Percentiles rank a stretch among this genome's conserved stretches.
These are phyloP conservation scores for Pseudocheirus occidentalis DNA, from an alignment of 2,797 vertebrate species.

Conservation along the genomic window DNA sequence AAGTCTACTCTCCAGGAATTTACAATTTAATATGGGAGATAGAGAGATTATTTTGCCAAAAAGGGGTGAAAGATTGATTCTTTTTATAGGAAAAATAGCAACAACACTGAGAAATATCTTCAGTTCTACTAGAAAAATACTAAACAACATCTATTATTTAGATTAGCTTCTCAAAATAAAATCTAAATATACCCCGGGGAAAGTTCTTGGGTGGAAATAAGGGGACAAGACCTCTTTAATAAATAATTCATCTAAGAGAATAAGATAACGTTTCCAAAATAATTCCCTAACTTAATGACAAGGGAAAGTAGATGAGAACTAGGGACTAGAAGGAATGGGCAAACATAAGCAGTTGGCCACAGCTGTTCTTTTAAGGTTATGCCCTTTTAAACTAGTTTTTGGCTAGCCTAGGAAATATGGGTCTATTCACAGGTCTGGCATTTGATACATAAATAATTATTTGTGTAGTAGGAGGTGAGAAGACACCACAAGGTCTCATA, in stretches of 20 bases:
- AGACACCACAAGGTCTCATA: neutral
- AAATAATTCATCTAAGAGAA: slow-evolving; percentile 60
- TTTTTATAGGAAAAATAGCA: neutral
- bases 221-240: slow-evolving; percentile 43
- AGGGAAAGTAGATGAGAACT: slow-evolving; percentile 36
- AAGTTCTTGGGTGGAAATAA: neutral
- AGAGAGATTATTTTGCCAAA: neutral
- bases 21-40: slow-evolving; percentile 16
- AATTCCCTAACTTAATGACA: slow-evolving; percentile 45
- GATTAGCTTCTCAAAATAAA: slow-evolving; percentile 42
- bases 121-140: neutral
- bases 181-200: slow-evolving; percentile 47
- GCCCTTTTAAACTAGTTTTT: slow-evolving; percentile 28
- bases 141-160: neutral
- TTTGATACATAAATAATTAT: neutral
- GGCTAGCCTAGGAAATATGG: neutral
- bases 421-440: neutral
- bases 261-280: slow-evolving; percentile 45
- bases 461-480: neutral
- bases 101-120: neutral
- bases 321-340: slow-evolving; percentile 26
- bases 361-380: slow-evolving; percentile 6
- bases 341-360: slow-evolving; percentile 38
- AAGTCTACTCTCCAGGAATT: neutral
- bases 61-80: neutral